phyloP scores from a whole-genome alignment of 2,797 vertebrate genomes.

The Manis javanica region DNA sequence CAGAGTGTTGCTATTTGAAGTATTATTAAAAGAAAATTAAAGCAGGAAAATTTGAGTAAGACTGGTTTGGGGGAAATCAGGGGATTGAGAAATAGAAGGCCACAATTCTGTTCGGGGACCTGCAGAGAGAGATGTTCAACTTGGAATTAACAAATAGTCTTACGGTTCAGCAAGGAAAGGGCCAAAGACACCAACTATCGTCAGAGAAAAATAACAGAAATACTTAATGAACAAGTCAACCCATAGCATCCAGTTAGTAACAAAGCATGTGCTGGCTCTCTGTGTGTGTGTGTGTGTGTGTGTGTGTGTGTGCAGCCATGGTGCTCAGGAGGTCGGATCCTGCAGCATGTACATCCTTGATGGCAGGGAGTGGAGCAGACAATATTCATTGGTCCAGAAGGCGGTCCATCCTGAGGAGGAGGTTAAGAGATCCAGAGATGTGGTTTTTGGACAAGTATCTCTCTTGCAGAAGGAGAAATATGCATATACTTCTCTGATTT shows the following conservation, averaged over 20 bases:
- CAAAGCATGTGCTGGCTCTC: background rate
- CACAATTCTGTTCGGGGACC: background rate
- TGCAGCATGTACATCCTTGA: fast-evolving
- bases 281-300: background rate
- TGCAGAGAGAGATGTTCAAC: background rate
- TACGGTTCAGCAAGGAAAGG: background rate
- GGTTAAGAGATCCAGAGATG: background rate
- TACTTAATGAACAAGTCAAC: background rate
- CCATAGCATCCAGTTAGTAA: background rate
- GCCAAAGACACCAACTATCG: background rate
- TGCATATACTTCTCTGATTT: background rate
- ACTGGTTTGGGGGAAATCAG: background rate
- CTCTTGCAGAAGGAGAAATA: background rate
- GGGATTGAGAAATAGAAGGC: background rate
- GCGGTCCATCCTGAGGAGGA: background rate
- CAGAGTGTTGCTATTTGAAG: background rate
- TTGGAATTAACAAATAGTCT: background rate
- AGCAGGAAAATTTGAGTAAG: constrained; percentile 25
- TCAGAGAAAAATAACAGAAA: background rate
- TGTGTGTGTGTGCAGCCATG: background rate
- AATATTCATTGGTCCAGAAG: background rate
- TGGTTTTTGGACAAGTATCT: background rate
- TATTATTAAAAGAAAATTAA: constrained; percentile 29
- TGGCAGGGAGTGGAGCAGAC: background rate
- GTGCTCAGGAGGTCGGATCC: background rate